phyloP scores from a whole-genome alignment of 1,140 invertebrate species.

The Helicoverpa zea region DNA sequence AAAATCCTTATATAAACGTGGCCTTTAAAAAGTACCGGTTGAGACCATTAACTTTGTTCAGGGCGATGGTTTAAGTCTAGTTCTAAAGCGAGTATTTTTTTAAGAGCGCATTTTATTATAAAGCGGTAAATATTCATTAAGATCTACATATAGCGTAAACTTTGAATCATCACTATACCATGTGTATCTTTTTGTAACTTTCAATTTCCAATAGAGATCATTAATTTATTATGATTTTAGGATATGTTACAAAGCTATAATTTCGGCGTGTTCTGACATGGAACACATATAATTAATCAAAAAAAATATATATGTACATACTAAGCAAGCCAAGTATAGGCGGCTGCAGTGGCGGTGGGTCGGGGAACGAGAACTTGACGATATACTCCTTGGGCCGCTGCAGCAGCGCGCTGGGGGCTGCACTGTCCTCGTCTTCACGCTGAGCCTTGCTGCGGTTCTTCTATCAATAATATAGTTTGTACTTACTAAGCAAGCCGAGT shows the following conservation, averaged over 20 bases:
- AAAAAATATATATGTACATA: constrained; percentile 87
- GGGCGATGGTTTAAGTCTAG: no score
- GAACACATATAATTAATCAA: not conserved
- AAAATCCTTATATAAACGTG: no score
- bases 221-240: no score
- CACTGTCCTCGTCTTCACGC: constrained; percentile 94
- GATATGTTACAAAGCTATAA: no score
- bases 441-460: constrained; percentile 92
- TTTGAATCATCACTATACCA: not conserved
- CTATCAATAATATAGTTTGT: constrained; percentile 4
- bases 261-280: not conserved
- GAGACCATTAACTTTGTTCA: no score
- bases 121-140: no score
- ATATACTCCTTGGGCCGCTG: constrained; percentile 97
- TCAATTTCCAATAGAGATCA: no score
- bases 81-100: no score
- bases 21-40: no score
- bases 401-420: constrained; percentile 93
- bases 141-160: not conserved
- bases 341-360: constrained; percentile 97
- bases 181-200: no score
- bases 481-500: constrained; percentile 95
- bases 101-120: no score
- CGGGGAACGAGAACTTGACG: constrained; percentile 99
- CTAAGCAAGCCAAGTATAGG: constrained; percentile 97